Conservation (phyloP, 2,113 vertebrate species). For the Galeopterus variegatus region DNA sequence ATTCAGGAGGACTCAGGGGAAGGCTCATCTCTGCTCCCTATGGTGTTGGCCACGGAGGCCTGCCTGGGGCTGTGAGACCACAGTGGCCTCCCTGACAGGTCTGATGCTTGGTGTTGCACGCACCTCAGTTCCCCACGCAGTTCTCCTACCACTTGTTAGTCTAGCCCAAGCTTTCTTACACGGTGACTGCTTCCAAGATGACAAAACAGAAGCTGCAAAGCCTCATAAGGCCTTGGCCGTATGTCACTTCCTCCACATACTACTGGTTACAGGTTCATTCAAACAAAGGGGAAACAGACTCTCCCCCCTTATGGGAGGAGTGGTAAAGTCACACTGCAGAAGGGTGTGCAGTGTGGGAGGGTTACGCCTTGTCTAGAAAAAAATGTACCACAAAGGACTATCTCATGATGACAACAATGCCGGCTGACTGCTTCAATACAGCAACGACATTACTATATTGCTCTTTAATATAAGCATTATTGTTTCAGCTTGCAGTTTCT, state of each 20-base stretch:
- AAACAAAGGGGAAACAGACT: background rate
- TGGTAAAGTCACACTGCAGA: background rate
- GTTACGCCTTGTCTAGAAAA: background rate
- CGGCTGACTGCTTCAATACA: background rate
- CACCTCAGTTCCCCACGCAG: accelerated
- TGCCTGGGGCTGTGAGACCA: background rate
- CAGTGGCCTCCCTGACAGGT: background rate
- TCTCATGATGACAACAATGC: background rate
- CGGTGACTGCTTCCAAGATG: background rate
- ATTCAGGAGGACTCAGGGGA: background rate
- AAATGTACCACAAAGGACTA: background rate
- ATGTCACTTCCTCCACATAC: background rate
- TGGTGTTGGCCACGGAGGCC: accelerated
- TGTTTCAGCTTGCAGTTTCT: background rate
- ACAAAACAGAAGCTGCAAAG: background rate
- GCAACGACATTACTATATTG: background rate
- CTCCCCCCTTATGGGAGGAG: background rate
- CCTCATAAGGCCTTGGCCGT: background rate
- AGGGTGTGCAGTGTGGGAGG: background rate
- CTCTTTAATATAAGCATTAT: background rate
- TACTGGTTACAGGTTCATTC: background rate
- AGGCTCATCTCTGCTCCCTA: background rate
- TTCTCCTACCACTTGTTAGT: background rate
- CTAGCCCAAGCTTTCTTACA: background rate
- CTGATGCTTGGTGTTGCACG: background rate